A percentile compares a stretch with the other conserved stretches of the same genome.
Evolutionary conservation across 2,797 vertebrate genomes (phyloP).

Genomic region (Channallabes apus): DNA sequence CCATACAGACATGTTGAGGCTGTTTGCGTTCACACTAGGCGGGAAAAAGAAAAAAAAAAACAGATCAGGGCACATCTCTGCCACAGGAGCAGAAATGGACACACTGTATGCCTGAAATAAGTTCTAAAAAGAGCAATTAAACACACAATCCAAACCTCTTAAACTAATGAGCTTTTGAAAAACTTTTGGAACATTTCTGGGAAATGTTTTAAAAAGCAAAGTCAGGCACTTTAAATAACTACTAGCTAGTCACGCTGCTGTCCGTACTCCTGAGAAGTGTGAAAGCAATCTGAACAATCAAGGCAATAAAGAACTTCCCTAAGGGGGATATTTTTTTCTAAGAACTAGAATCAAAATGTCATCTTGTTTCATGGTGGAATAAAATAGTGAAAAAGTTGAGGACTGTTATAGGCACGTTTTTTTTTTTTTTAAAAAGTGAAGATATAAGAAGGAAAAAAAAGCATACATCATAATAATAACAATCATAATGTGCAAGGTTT

Average conservation of each 20-base stretch:
- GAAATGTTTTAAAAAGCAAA: background rate
- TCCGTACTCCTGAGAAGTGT: background rate
- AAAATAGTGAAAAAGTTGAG: background rate
- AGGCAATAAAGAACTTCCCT: background rate
- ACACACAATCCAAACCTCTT: background rate
- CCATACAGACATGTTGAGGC: conserved; percentile 2
- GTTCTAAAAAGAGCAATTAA: background rate
- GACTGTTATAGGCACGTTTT: background rate
- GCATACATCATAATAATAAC: no score
- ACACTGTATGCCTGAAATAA: background rate
- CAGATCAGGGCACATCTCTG: background rate
- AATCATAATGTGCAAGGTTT: background rate
- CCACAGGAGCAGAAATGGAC: background rate
- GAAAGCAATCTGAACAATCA: background rate
- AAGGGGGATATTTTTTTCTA: background rate
- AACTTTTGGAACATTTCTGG: no score
- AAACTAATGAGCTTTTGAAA: background rate
- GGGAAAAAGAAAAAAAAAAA: background rate
- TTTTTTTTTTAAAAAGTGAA: no score
- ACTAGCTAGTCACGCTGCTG: background rate
- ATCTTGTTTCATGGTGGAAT: background rate
- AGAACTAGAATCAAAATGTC: background rate
- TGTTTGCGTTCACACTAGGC: background rate
- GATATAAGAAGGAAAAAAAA: background rate
- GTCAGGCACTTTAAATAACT: background rate